Base-by-base conservation (phyloP, 2,888 invertebrate species). In the Portevinia maculata region DNA sequence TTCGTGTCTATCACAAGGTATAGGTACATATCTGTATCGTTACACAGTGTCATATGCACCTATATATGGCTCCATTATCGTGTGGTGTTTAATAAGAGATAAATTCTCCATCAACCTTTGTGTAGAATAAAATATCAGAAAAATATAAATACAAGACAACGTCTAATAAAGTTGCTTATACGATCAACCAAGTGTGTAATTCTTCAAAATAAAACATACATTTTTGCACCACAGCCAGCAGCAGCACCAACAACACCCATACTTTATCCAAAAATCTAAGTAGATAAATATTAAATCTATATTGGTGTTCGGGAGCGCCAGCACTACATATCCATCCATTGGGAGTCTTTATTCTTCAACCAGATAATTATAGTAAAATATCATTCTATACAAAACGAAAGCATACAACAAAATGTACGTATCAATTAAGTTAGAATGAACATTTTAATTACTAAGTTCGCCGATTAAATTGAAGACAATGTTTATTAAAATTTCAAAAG, bases 391-490 rank as follows among this genome's bases (percentile, higher is more conserved):
- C 39, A 30, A 13, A 19, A 30, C 15, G 55, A 78, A 57, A 34
- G 24, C 76, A 69, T 46, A 39, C 21, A 60, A 11, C n/a, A 17
- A 48, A 59, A 74, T 69, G 67, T 75, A 75, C 37, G 79, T 79
- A 79, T 44, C 9, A 30, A 17, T 15, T n/a, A 52, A 32, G 30
- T 60, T 7, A 17, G n/a, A 30, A 37, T 21, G 41, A 28, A 48
- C 7, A 21, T 21, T 13, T 13, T 21, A 34, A 8, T 19, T 28
- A 34, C 15, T 44, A n/a, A 34, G 44, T 28, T 69, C 57, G 64
- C 57, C 69, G 52, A 64, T 62, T 62, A 64, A 70, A 75, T 79
- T 60, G 76, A 76, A 76, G 76, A 69, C 62, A 48, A 8, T 30
- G 21, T 21, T 24, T 44, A 17, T 13, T 30, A 19, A 4, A 55